phyloP scores from a whole-genome alignment of 1,140 invertebrate genomes.

The Trachymyrmex septentrionalis region DNA sequence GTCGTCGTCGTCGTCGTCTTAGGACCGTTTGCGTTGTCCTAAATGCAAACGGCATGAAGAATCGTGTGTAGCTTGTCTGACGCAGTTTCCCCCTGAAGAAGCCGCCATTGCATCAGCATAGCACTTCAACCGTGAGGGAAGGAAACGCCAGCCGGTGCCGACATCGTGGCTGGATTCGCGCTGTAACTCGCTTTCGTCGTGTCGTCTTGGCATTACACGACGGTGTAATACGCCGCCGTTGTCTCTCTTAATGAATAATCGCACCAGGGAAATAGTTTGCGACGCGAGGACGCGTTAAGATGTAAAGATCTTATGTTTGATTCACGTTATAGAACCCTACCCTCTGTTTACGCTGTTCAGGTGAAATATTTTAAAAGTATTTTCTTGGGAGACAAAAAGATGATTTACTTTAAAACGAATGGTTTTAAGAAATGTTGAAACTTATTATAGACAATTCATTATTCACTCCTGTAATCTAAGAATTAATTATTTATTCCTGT shows the following conservation, averaged over 20 bases:
- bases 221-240: slow-evolving; percentile 58
- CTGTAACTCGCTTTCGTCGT: slow-evolving; percentile 59
- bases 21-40: slow-evolving; percentile 51
- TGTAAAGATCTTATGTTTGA: slow-evolving; percentile 50
- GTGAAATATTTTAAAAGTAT: slow-evolving; percentile 36
- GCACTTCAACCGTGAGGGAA: slow-evolving; percentile 52
- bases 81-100: slow-evolving; percentile 54
- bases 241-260: slow-evolving; percentile 65
- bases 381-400: not conserved
- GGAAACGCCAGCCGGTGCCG: slow-evolving; percentile 61
- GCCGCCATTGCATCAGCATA: slow-evolving; percentile 42
- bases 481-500: slow-evolving; percentile 46
- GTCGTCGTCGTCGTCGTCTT: slow-evolving; percentile 35
- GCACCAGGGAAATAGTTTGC: slow-evolving; percentile 50
- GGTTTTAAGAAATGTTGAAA: not conserved
- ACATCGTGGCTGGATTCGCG: slow-evolving; percentile 59
- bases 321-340: slow-evolving; percentile 41
- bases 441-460: not conserved
- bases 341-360: slow-evolving; percentile 14
- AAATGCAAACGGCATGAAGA: slow-evolving; percentile 60
- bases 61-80: slow-evolving; percentile 60
- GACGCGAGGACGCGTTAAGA: slow-evolving; percentile 58
- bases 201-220: slow-evolving; percentile 54
- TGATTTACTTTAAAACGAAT: not conserved
- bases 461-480: slow-evolving; percentile 67